These are phyloP conservation scores for Cirrhinus molitorella DNA, from an alignment of 2,797 vertebrate genomes.

Conservation along the genomic window DNA sequence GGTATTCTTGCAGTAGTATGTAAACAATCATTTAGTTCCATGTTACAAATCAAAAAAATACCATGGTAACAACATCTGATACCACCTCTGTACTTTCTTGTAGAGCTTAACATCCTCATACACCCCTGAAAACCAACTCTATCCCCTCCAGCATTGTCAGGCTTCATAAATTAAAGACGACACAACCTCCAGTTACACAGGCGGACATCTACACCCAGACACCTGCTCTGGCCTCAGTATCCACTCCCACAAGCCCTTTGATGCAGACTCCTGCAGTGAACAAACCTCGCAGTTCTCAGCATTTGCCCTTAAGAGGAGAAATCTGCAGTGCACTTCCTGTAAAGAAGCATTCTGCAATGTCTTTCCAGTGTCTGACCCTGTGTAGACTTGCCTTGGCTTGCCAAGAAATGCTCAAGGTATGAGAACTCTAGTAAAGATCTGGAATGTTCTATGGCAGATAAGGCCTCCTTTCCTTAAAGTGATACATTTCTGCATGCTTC, in stretches of 20 bases:
- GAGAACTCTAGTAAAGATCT: conserved; percentile 52
- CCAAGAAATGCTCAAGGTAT: conserved; percentile 42
- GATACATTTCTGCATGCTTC: conserved; percentile 68
- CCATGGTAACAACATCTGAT: not conserved
- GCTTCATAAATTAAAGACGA: conserved; percentile 74
- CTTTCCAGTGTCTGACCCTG: conserved; percentile 16
- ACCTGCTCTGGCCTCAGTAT: conserved; percentile 55
- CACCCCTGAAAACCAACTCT: conserved; percentile 71
- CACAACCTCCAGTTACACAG: conserved; percentile 74
- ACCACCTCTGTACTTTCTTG: not conserved
- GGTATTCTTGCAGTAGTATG: no score
- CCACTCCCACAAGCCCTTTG: conserved; percentile 45
- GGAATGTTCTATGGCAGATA: conserved; percentile 62
- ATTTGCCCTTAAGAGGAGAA: conserved; percentile 29
- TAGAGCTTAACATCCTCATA: not conserved
- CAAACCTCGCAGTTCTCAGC: conserved; percentile 31
- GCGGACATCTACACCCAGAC: conserved; percentile 76
- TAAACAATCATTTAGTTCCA: not conserved
- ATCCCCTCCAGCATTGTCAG: conserved; percentile 72
- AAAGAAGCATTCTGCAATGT: conserved; percentile 26
- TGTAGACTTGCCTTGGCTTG: conserved; percentile 35
- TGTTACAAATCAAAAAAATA: not conserved
- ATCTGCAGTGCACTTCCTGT: conserved; percentile 10
- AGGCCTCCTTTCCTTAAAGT: conserved; percentile 50
- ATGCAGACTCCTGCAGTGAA: conserved; percentile 7